These are phyloP conservation scores for Baccha elongata DNA, from an alignment of 2,888 invertebrate species.

Conservation along the genomic window DNA sequence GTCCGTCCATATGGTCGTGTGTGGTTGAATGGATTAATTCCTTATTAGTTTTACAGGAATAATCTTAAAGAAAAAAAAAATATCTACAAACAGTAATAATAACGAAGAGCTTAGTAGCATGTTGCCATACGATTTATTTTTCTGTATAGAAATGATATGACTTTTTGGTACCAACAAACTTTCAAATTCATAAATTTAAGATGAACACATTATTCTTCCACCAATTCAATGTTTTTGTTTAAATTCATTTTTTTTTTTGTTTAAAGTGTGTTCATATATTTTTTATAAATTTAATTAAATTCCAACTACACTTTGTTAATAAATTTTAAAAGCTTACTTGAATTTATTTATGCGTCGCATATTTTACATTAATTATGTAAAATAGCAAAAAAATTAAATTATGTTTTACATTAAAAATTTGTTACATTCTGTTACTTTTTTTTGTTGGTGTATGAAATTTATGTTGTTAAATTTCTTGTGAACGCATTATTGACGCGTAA, in stretches of 20 bases:
- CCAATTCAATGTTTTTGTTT: not conserved
- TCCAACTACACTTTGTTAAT: not conserved
- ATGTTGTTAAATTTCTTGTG: constrained; percentile 20
- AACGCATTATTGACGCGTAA: constrained; percentile 69
- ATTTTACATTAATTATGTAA: constrained; percentile 49
- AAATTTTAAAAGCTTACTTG: constrained; percentile 1
- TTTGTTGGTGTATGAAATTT: constrained; percentile 5
- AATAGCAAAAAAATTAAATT: constrained; percentile 24
- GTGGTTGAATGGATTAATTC: constrained; percentile 52
- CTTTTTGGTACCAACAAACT: constrained; percentile 1
- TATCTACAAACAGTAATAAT: not conserved
- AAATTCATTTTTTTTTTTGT: constrained; percentile 7
- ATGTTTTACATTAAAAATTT: constrained; percentile 59
- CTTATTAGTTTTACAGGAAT: constrained; percentile 20
- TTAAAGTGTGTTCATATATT: not conserved
- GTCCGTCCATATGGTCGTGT: constrained; percentile 51
- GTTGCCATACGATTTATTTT: too few relatives aligned
- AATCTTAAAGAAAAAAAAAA: constrained; percentile 16
- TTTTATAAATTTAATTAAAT: constrained; percentile 13
- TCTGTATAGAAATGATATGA: constrained; percentile 8
- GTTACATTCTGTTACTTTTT: constrained; percentile 21
- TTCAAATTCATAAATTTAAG: constrained; percentile 23
- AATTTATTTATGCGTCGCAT: not conserved
- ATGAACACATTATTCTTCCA: constrained; percentile 10
- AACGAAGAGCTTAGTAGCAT: constrained; percentile 51